phyloP scores from a whole-genome alignment of 1,140 invertebrate genomes.

The Manduca sexta region DNA sequence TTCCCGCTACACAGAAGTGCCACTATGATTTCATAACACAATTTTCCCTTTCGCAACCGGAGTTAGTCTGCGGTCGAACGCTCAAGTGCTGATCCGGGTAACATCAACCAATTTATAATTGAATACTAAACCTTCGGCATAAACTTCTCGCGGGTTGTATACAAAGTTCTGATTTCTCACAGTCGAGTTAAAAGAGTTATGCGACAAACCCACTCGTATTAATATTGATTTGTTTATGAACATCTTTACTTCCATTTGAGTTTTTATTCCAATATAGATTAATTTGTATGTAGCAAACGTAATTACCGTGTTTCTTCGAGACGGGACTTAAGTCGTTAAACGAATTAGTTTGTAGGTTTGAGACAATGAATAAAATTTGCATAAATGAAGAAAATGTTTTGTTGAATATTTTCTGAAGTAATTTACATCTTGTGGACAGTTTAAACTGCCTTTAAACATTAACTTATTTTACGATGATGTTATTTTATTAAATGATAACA shows the following conservation, averaged over 20 bases:
- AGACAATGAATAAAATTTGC: conserved; percentile 6
- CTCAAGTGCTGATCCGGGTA: conserved; percentile 18
- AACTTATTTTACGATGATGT: too few relatives aligned
- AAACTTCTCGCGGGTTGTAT: background rate
- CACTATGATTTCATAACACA: conserved; percentile 59
- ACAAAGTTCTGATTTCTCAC: background rate
- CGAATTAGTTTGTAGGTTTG: conserved; percentile 3
- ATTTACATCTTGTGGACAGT: background rate
- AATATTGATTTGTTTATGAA: background rate
- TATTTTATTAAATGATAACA: too few relatives aligned
- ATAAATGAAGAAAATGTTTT: background rate
- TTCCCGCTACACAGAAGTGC: conserved; percentile 55
- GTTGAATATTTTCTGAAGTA: background rate
- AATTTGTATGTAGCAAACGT: conserved; percentile 1
- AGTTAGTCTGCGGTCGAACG: conserved; percentile 28
- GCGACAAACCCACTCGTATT: background rate
- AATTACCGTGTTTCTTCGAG: conserved; percentile 5
- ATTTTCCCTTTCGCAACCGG: conserved; percentile 59
- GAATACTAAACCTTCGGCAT: conserved; percentile 16
- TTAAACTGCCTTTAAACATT: too few relatives aligned
- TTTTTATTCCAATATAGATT: background rate
- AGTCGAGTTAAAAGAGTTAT: background rate
- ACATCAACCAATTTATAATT: conserved; percentile 37
- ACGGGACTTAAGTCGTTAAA: background rate
- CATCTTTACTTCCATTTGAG: background rate